phyloP scores from a whole-genome alignment of 2,797 vertebrate species.

The Syngnathus acus region DNA sequence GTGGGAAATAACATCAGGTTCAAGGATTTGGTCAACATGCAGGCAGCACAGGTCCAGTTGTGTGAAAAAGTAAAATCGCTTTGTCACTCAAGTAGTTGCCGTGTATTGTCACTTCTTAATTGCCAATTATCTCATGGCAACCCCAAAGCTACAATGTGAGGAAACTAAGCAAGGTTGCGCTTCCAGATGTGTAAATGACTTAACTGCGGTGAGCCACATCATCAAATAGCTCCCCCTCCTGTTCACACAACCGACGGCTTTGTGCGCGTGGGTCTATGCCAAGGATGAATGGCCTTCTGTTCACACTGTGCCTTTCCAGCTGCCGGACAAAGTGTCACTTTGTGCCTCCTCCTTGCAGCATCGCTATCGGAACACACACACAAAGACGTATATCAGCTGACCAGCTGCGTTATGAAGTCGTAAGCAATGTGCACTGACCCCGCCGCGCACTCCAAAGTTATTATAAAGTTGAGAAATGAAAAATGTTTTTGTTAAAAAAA shows the following conservation, averaged over 20 bases:
- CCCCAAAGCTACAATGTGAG: background rate
- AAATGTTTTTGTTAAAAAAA: no score
- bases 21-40: no score
- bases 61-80: no score
- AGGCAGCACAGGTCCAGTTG: no score
- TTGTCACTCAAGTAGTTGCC: no score
- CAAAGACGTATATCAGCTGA: constrained; percentile 27
- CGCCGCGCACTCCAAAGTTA: constrained; percentile 3
- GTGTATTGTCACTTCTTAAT: no score
- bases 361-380: constrained; percentile 40
- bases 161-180: background rate
- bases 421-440: background rate
- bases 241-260: constrained; percentile 61
- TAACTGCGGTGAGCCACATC: constrained; percentile 17
- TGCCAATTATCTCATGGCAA: background rate
- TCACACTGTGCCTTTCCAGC: constrained; percentile 55
- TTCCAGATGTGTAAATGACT: background rate
- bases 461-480: no score
- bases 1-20: background rate
- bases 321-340: constrained; percentile 69
- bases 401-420: background rate
- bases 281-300: constrained; percentile 72
- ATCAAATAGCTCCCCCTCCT: constrained; percentile 29
- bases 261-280: constrained; percentile 53
- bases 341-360: constrained; percentile 63